Evolutionary conservation across 2,888 invertebrate genomes (phyloP).

Genomic region (Eilema sororculum): DNA sequence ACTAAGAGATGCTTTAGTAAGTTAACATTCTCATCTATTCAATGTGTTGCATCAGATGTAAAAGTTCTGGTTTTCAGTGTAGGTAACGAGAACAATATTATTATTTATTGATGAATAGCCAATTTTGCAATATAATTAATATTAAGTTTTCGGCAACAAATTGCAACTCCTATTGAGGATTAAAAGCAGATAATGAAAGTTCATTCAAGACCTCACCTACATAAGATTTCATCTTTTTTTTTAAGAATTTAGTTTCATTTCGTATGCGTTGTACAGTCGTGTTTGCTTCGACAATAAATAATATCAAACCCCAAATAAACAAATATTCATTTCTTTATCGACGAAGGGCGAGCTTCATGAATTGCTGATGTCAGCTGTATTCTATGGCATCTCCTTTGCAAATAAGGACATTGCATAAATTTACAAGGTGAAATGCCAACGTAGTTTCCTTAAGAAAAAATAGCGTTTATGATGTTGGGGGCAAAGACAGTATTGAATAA

Average conservation of each 20-base stretch:
- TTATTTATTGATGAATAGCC: too few species aligned
- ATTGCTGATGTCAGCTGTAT: slow-evolving; percentile 76
- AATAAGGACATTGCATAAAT: slow-evolving; percentile 73
- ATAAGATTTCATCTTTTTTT: neutral
- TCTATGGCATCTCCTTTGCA: slow-evolving; percentile 67
- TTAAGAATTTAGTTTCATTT: neutral
- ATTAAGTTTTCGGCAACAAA: neutral
- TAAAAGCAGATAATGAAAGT: neutral
- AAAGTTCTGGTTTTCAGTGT: neutral
- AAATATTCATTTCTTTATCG: slow-evolving; percentile 60
- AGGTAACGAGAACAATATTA: neutral
- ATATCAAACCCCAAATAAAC: slow-evolving; percentile 61
- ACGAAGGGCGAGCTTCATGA: slow-evolving; percentile 68
- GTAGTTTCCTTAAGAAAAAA: slow-evolving; percentile 58
- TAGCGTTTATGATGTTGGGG: slow-evolving; percentile 49
- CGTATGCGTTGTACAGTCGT: neutral
- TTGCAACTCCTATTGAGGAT: too few species aligned
- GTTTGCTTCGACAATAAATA: slow-evolving; percentile 54
- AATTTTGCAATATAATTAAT: neutral
- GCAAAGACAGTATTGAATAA: slow-evolving; percentile 56
- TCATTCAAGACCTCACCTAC: neutral
- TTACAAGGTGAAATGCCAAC: slow-evolving; percentile 58
- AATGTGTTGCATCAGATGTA: neutral
- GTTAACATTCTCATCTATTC: neutral
- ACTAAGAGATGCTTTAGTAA: neutral